A percentile compares a stretch with the other conserved stretches of the same genome.
phyloP scores from a whole-genome alignment of 1,140 invertebrate genomes.

The Diachasma alloeum region DNA sequence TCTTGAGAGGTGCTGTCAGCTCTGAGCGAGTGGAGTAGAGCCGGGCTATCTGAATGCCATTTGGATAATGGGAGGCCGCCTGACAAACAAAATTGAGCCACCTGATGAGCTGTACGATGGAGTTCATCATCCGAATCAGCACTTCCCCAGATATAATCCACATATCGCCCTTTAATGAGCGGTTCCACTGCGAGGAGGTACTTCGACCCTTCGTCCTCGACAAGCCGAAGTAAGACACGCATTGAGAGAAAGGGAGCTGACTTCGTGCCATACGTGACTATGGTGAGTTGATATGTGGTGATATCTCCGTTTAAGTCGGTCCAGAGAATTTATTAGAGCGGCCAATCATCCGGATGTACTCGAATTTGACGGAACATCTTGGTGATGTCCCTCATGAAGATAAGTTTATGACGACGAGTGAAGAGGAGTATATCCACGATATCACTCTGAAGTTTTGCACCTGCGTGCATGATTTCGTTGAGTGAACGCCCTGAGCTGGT shows the following conservation, averaged over 20 bases:
- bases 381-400: slow-evolving; percentile 43
- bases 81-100: not conserved
- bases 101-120: not conserved
- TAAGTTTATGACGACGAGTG: no score
- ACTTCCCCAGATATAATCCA: slow-evolving; percentile 37
- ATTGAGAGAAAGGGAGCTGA: slow-evolving; percentile 48
- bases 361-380: no score
- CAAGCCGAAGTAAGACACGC: slow-evolving; percentile 43
- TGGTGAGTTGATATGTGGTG: no score
- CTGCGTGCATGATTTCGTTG: no score
- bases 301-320: no score
- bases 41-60: slow-evolving; percentile 11
- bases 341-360: no score
- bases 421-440: no score
- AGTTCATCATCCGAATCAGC: slow-evolving; percentile 33
- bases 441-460: no score
- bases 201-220: no score
- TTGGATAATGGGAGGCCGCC: slow-evolving; percentile 13
- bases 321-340: no score
- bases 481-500: no score
- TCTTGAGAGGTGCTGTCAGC: not conserved
- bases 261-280: slow-evolving; percentile 40
- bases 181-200: slow-evolving; percentile 32
- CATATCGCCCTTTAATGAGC: slow-evolving; percentile 31
- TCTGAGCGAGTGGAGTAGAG: not conserved